Evolutionary conservation across 30 jellyfish, hydroid and myxozoan genomes (phyloP), one percentile per base, ranked within the genome.

Genomic region (Clytia hemisphaerica): DNA sequence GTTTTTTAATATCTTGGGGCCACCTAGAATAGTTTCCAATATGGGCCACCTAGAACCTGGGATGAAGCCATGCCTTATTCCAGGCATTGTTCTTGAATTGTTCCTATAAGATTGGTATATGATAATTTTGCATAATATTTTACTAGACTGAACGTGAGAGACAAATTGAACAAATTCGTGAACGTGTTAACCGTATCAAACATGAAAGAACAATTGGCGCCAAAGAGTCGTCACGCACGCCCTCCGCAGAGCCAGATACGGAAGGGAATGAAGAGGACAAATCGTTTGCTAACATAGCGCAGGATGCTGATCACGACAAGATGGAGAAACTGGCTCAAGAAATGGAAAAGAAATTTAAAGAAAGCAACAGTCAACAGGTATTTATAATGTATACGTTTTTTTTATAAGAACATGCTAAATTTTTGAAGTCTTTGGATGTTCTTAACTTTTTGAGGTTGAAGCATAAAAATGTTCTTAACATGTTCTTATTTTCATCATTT

Each of bases 121-220:
- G 3, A 30, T 15, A 18, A 37, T 25, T 44, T 45, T 21, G 44
- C 21, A 6, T 6, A 9, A 7, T 59, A 28, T 16, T 49, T 36
- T 67, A 12, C 37, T n/a, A 85, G 95, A 65, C 51, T 49, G 97
- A 88, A 27, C 79, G 97, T 29, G 94, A 88, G 29, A 72, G 97
- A 1, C 97, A 88, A 51, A 88, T 88, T 12, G 83, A 61, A 31
- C 69, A 75, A 32, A 66, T 88, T 4, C 85, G 88, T 14, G 94
- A 88, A 34, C 85, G 97, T 29, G 97, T 88, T 6, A 61, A 65
- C 26, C 88, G 97, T 22, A 79, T 88, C 44, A 88, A 80, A 48
- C 48, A 80, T 36, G 94, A 80, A 51, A 74, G 94, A 24, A 79
- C 89, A 2, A 53, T 80, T 76, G 76, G 85, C 10, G 66, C 67